A percentile compares a stretch with the other conserved stretches of the same genome.
Evolutionary conservation across 2,113 vertebrate species (phyloP).

Genomic region (Spheniscus mendiculus): DNA sequence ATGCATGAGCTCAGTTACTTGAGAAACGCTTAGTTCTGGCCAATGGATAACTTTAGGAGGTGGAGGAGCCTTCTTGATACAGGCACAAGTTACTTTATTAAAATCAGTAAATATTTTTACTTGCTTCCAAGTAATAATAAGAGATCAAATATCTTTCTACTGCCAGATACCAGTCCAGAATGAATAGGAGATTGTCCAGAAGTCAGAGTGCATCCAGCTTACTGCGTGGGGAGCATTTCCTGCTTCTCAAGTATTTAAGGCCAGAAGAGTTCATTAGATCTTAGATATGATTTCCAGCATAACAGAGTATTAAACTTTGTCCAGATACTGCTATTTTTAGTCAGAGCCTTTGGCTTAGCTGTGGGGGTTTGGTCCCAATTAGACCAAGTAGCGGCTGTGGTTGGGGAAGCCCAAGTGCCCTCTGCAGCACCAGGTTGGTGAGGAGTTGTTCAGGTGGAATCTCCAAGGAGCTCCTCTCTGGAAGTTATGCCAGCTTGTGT

Average conservation of each 20-base stretch:
- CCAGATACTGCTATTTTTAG: neutral
- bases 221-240: neutral
- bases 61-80: neutral
- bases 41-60: neutral
- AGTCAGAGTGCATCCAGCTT: neutral
- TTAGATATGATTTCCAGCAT: neutral
- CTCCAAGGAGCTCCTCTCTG: neutral
- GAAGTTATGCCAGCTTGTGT: neutral
- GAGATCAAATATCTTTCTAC: neutral
- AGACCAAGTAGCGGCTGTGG: neutral
- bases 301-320: neutral
- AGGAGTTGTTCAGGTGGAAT: neutral
- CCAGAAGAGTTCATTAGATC: neutral
- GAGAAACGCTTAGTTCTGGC: slow-evolving; percentile 1
- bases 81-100: neutral
- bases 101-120: slow-evolving; percentile 21
- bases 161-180: neutral
- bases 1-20: neutral
- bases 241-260: neutral
- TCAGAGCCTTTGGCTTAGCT: neutral
- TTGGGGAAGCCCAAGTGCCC: neutral
- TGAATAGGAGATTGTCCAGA: neutral
- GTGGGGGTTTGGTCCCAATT: neutral
- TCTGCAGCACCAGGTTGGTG: neutral
- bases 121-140: neutral